Base-by-base conservation (phyloP, 2,888 invertebrate species). In the Eupithecia abbreviata region DNA sequence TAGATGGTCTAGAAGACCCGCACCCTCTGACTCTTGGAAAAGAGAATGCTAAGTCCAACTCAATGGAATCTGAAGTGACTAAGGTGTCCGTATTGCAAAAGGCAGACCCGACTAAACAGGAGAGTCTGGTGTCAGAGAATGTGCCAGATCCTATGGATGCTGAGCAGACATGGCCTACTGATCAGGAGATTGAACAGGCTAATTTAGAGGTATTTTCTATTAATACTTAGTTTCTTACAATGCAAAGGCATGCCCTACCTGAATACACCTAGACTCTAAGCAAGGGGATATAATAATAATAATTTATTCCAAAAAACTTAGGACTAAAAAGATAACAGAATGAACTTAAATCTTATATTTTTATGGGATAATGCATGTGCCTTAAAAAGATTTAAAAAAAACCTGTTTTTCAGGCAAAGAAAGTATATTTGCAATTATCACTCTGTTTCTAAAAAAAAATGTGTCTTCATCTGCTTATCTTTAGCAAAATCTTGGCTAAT, bases 121-220 rank as follows among this genome's bases (percentile, higher is more conserved):
- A 97, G 86, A 96, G 97, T 73, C 94, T 99, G 62, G 96, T 96
- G 77, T 95, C 96, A 45, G 99, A 98, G 93, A 98, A 98, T 91
- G 92, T 97, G 73, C 97, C 97, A 0, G 98, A 99, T 94, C 97
- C 97, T 7, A 98, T 99, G 98, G 98, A 98, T 88, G 98, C 97
- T 2, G 99, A 99, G 89, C 99, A 99, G 92, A 99, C 99, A 0
- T 99, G 98, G 98, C 99, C 99, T 0, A 98, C 98, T 18, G 97
- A 97, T 82, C 98, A 99, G 87, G 99, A 99, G 92, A 96, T 98
- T 79, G 96, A 96, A 80, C 96, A 97, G 83, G 97, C 98, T 15
- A 97, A 96, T 86, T 91, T 94, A 77, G 96, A 96, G 84, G 93
- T 92, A 65, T 30, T 30, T 62, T 30, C 18, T 62, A 12, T 30